Conservation (phyloP, 2,888 invertebrate species). For the Sussaba pulchella region DNA sequence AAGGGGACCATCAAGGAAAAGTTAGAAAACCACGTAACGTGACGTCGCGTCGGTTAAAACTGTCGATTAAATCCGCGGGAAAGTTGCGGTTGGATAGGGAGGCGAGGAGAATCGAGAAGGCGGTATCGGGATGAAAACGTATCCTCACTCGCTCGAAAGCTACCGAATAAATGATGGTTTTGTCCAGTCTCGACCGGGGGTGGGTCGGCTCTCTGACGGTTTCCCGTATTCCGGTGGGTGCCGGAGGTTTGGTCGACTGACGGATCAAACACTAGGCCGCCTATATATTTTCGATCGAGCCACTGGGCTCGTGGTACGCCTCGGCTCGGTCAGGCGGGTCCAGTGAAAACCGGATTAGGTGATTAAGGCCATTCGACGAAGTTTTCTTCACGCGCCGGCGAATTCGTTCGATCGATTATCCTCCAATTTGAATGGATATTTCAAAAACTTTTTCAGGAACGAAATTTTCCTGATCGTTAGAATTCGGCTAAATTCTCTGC, state of each 20-base stretch:
- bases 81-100: constrained; percentile 15
- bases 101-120: constrained; percentile 26
- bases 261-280: constrained; percentile 11
- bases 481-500: no score
- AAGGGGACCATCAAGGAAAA: not conserved
- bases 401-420: constrained; percentile 16
- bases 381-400: constrained; percentile 5
- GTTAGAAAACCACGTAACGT: constrained; percentile 41
- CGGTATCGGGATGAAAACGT: constrained; percentile 37
- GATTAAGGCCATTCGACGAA: constrained; percentile 72
- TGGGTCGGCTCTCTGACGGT: not conserved
- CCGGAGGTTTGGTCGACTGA: constrained; percentile 1
- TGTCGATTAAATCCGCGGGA: constrained; percentile 15
- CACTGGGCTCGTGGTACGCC: not conserved
- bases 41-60: constrained; percentile 30
- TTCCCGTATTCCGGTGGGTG: not conserved
- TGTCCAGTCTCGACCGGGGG: constrained; percentile 59
- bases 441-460: no score
- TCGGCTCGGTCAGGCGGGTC: constrained; percentile 47
- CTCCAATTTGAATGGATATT: constrained; percentile 6
- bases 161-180: constrained; percentile 67
- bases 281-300: constrained; percentile 10
- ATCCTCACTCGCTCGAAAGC: constrained; percentile 24
- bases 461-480: no score
- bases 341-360: constrained; percentile 75